A percentile compares a stretch with the other conserved stretches of the same genome.
phyloP scores from a whole-genome alignment of 2,113 vertebrate species.

The human (Homo sapiens) region GRCh38 chrX:2345001-2345500 shows the following conservation, averaged over 20 bases:
- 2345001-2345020: neutral
- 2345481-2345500: too few relatives aligned
- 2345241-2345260: neutral
- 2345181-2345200: neutral
- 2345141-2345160: neutral
- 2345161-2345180: neutral
- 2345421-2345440: too few relatives aligned
- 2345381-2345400: too few relatives aligned
- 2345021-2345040: neutral
- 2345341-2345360: too few relatives aligned
- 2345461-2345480: too few relatives aligned
- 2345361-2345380: rapidly evolving
- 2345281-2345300: neutral
- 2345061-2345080: neutral
- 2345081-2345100: neutral
- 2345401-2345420: too few relatives aligned
- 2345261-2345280: neutral
- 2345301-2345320: too few relatives aligned
- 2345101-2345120: neutral
- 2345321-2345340: too few relatives aligned
- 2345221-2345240: neutral
- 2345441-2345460: too few relatives aligned
- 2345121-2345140: neutral
- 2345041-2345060: neutral
- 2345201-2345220: neutral